Conservation (phyloP, 2,113 vertebrate species). For the Phycodurus eques region DNA sequence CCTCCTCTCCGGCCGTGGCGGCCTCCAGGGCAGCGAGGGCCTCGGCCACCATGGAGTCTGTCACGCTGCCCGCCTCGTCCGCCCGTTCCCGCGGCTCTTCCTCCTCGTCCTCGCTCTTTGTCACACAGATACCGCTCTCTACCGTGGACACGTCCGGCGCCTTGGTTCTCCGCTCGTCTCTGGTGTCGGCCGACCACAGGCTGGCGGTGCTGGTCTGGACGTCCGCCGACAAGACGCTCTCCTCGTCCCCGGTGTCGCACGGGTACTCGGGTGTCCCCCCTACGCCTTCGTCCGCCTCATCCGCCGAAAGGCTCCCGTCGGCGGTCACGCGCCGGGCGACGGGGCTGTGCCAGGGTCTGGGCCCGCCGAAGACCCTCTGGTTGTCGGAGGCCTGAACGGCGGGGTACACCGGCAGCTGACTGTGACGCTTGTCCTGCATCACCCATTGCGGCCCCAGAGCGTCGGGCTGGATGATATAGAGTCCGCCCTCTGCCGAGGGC, state of each 20-base stretch:
- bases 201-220: conserved; percentile 75
- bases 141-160: conserved; percentile 37
- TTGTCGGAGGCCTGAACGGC: conserved; percentile 20
- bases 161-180: conserved; percentile 43
- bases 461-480: conserved; percentile 64
- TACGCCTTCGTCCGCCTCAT: conserved; percentile 62
- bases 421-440: conserved; percentile 26
- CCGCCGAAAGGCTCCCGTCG: conserved; percentile 32
- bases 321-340: neutral
- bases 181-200: conserved; percentile 70
- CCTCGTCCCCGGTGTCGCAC: conserved; percentile 70
- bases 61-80: conserved; percentile 62
- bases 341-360: conserved; percentile 31
- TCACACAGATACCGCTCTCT: conserved; percentile 51
- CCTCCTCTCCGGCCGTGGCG: conserved; percentile 87
- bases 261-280: conserved; percentile 63
- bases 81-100: conserved; percentile 17
- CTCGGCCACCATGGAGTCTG: conserved; percentile 87
- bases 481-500: conserved; percentile 9
- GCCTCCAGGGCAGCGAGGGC: conserved; percentile 90
- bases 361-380: conserved; percentile 13
- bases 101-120: conserved; percentile 52
- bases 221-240: conserved; percentile 68
- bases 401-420: conserved; percentile 66
- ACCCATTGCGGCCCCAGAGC: conserved; percentile 28